A percentile compares a stretch with the other conserved stretches of the same genome.
Conservation (phyloP, 2,113 vertebrate genomes). For the Platysteira castanea region DNA sequence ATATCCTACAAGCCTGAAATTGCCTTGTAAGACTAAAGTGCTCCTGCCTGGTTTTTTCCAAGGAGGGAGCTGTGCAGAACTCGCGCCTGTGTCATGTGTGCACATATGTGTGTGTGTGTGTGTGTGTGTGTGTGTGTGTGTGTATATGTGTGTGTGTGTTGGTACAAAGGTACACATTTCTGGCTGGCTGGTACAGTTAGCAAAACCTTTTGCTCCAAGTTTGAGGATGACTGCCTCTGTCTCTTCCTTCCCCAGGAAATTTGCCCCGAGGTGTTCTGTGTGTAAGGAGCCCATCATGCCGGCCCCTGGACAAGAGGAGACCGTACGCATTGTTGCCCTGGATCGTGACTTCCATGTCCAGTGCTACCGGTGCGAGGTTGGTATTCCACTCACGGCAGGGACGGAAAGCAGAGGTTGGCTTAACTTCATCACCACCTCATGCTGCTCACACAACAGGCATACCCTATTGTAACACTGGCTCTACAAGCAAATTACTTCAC, state of each 20-base stretch:
- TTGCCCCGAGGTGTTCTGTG: slow-evolving; percentile 94
- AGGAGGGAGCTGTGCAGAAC: not conserved
- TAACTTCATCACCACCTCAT: not conserved
- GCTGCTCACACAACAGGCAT: fast-evolving
- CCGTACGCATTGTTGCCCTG: slow-evolving; percentile 94
- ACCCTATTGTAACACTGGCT: not conserved
- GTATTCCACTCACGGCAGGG: not conserved
- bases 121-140: not conserved
- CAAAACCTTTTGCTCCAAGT: not conserved
- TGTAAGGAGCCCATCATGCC: slow-evolving; percentile 97
- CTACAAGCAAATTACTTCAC: not conserved
- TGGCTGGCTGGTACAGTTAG: not conserved
- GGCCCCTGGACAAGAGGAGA: slow-evolving; percentile 94
- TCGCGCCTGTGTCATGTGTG: not conserved
- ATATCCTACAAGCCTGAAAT: not conserved
- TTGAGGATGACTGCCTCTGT: not conserved
- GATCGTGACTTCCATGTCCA: slow-evolving; percentile 98
- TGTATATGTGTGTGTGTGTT: not conserved
- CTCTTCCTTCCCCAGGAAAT: slow-evolving; percentile 82
- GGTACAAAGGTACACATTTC: not conserved
- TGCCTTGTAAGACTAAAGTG: not conserved
- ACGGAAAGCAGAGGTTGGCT: not conserved
- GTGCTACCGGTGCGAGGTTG: slow-evolving; percentile 96
- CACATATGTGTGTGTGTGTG: fast-evolving
- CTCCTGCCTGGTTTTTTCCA: not conserved